phyloP scores from a whole-genome alignment of 2,888 invertebrate genomes.

The Serrognathus titanus region DNA sequence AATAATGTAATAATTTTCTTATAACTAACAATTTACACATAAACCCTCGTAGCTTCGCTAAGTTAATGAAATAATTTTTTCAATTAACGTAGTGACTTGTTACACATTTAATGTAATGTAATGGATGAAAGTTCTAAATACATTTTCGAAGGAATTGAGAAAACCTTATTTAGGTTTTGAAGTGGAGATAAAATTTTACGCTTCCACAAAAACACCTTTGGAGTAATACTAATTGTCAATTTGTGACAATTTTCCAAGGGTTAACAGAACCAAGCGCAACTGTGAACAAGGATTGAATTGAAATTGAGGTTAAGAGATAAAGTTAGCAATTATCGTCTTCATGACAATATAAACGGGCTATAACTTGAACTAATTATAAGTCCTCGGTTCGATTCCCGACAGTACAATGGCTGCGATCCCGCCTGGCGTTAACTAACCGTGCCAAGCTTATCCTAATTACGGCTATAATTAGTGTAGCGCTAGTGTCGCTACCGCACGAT shows the following conservation, averaged over 20 bases:
- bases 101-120: background rate
- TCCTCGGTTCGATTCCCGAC: conserved; percentile 25
- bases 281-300: conserved; percentile 18
- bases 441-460: conserved; percentile 49
- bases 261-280: background rate
- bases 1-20: too few species aligned
- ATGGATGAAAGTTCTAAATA: too few species aligned
- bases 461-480: conserved; percentile 47
- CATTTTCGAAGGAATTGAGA: too few species aligned
- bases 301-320: conserved; percentile 39
- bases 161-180: too few species aligned
- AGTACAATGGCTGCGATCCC: conserved; percentile 32
- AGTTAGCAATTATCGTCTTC: conserved; percentile 46
- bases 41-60: background rate
- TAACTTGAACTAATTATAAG: conserved; percentile 45
- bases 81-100: background rate
- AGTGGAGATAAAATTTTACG: background rate
- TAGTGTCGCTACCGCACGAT: conserved; percentile 37
- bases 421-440: conserved; percentile 40
- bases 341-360: conserved; percentile 46
- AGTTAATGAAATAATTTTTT: background rate
- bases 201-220: background rate
- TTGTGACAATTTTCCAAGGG: conserved; percentile 1
- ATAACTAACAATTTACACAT: too few species aligned
- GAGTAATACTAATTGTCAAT: background rate